Evolutionary conservation across 2,113 vertebrate species (phyloP), one percentile per base, ranked within the genome.

Genomic region (Rhipidura dahli): DNA sequence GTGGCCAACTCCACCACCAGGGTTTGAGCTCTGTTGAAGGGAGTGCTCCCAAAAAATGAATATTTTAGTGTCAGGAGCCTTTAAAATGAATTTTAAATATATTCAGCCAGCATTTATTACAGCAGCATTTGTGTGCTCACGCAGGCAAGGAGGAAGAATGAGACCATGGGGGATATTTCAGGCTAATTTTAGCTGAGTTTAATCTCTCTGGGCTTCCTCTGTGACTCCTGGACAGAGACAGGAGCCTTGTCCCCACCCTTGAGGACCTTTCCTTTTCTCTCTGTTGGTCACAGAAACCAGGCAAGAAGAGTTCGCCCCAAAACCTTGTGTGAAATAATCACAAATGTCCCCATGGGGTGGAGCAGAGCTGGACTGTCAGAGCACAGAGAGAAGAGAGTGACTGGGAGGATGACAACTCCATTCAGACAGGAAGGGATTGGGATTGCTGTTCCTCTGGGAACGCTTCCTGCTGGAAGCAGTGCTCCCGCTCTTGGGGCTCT

Each of bases 161-260:
- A 89, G 57, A 56, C 65, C 77, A 57, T 30, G 27, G 63, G 61
- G 61, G 61, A 27, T 49, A 27, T 75, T 85, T 85, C 54, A 64
- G 27, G 31, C 35, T 92, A 15, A 93, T 89, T 94, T 92, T 72
- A 88, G 53, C 49, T 78, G 72, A 71, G 35, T 90, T 95, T 77
- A 59, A 70, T 66, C 68, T 87, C 66, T 51, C 47, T 75, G 39
- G 51, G 51, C 39, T 90, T 94, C 69, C 64, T 89, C 80, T 75
- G n/a, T 47, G 57, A 33, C 68, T 83, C 20, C 72, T 78, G 66
- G 39, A 54, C 69, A 89, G 78, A 57, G 37, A 60, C 3, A 1
- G 40, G 39, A 91, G 64, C 47, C 27, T 56, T 50, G 33, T 87
- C 75, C 54, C 17, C 39, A 39, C 28, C 28, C 51, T 72, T 33